These are phyloP conservation scores for Lerista edwardsae DNA, from an alignment of 2,797 vertebrate species.

Conservation along the genomic window DNA sequence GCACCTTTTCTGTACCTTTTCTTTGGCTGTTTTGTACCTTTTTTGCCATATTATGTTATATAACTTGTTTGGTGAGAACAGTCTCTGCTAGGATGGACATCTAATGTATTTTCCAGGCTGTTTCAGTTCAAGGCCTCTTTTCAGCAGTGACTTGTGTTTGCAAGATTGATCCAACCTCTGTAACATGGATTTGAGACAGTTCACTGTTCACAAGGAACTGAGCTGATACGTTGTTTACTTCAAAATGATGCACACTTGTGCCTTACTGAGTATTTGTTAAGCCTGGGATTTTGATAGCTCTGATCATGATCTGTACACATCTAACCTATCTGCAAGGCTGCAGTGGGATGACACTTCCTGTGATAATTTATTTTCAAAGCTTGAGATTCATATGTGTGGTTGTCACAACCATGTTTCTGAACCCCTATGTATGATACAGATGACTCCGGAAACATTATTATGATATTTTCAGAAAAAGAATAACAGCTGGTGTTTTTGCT, in stretches of 20 bases:
- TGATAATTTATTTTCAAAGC: slow-evolving; percentile 50
- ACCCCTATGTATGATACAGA: not conserved
- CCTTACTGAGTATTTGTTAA: slow-evolving; percentile 47
- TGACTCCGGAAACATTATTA: not conserved
- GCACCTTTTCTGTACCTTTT: slow-evolving; percentile 76
- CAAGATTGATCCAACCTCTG: slow-evolving; percentile 81
- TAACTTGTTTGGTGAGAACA: slow-evolving; percentile 74
- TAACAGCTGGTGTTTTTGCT: not conserved
- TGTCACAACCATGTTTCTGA: slow-evolving; percentile 16
- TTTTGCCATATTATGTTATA: slow-evolving; percentile 77
- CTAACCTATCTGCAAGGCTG: slow-evolving; percentile 39
- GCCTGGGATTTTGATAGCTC: slow-evolving; percentile 50
- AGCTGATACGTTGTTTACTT: slow-evolving; percentile 74
- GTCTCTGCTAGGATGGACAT: slow-evolving; percentile 79
- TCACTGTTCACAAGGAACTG: slow-evolving; percentile 82
- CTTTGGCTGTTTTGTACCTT: slow-evolving; percentile 72
- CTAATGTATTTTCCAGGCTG: slow-evolving; percentile 85
- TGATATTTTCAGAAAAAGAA: not conserved
- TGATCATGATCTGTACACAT: slow-evolving; percentile 17
- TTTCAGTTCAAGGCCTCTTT: slow-evolving; percentile 84
- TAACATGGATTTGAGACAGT: slow-evolving; percentile 85
- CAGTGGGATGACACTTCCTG: slow-evolving; percentile 38
- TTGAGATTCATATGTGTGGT: slow-evolving; percentile 31
- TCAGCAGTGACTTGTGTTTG: slow-evolving; percentile 81
- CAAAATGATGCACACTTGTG: slow-evolving; percentile 63